Conservation (phyloP, 2,888 invertebrate genomes). For the Sympetrum striolatum region DNA sequence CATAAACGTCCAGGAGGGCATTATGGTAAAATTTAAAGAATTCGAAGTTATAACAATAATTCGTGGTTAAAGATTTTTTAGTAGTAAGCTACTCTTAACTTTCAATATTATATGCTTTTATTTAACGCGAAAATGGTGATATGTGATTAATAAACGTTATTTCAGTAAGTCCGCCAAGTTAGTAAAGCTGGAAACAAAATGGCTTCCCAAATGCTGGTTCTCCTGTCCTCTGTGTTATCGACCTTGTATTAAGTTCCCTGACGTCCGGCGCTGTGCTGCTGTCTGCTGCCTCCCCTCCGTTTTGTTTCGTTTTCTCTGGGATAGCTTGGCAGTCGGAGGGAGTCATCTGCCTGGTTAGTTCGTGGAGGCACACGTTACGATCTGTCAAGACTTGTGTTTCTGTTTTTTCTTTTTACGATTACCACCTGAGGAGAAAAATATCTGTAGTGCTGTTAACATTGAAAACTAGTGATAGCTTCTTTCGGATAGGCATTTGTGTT, state of each 20-base stretch:
- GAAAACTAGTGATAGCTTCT: not conserved
- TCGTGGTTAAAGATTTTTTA: too few species aligned
- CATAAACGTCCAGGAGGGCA: too few species aligned
- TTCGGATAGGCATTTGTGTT: not conserved
- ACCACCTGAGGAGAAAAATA: not conserved
- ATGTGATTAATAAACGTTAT: too few species aligned
- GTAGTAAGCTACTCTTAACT: too few species aligned
- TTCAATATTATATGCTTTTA: too few species aligned
- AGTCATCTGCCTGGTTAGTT: conserved; percentile 19
- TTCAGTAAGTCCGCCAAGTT: not conserved
- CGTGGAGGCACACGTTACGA: not conserved
- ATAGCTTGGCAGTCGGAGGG: conserved; percentile 34
- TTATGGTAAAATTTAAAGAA: too few species aligned
- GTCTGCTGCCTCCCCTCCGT: conserved; percentile 6
- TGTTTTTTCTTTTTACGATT: not conserved
- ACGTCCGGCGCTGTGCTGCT: not conserved
- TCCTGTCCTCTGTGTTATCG: conserved; percentile 32
- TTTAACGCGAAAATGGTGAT: too few species aligned
- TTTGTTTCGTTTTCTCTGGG: conserved; percentile 13
- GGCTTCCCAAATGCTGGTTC: not conserved
- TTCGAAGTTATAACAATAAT: too few species aligned
- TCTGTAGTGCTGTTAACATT: not conserved
- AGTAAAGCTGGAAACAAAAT: not conserved
- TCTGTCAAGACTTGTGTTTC: not conserved
- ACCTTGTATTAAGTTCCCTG: conserved; percentile 8